Evolutionary conservation across 2,797 vertebrate genomes (phyloP).

Genomic region (Trichosurus vulpecula): DNA sequence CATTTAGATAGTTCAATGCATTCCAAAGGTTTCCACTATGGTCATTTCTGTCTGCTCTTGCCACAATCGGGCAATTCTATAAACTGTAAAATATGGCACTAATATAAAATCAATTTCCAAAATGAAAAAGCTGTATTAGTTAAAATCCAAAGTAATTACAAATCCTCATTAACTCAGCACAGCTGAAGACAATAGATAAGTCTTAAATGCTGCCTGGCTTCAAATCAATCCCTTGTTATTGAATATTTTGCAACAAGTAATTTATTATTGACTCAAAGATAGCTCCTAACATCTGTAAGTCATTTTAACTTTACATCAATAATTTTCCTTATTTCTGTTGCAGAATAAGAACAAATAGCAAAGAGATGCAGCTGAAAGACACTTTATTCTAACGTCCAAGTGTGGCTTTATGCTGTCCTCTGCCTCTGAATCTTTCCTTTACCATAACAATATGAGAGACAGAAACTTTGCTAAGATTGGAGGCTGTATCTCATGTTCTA

Average conservation of each 20-base stretch:
- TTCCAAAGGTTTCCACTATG: constrained; percentile 69
- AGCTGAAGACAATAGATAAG: constrained; percentile 91
- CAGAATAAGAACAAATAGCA: constrained; percentile 34
- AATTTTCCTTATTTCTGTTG: constrained; percentile 13
- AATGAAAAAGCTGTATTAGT: constrained; percentile 88
- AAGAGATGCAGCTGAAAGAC: constrained; percentile 26
- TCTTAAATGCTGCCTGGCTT: constrained; percentile 80
- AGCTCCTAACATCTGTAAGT: constrained; percentile 16
- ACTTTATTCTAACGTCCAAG: background rate
- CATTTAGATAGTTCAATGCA: constrained; percentile 44
- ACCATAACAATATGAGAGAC: constrained; percentile 5
- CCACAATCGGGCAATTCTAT: constrained; percentile 63
- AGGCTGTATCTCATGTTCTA: background rate
- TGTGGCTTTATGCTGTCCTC: background rate
- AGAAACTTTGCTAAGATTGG: background rate
- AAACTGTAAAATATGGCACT: constrained; percentile 80
- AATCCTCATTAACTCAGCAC: constrained; percentile 89
- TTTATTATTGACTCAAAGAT: constrained; percentile 68
- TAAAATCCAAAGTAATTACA: constrained; percentile 92
- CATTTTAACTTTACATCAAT: constrained; percentile 68
- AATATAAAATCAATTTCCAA: constrained; percentile 88
- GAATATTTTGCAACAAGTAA: constrained; percentile 72
- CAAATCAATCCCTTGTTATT: constrained; percentile 81
- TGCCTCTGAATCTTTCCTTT: constrained; percentile 37
- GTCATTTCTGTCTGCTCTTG: constrained; percentile 61